Evolutionary conservation across 2,797 vertebrate species (phyloP).

Genomic region (Ctenopoma multispine): DNA sequence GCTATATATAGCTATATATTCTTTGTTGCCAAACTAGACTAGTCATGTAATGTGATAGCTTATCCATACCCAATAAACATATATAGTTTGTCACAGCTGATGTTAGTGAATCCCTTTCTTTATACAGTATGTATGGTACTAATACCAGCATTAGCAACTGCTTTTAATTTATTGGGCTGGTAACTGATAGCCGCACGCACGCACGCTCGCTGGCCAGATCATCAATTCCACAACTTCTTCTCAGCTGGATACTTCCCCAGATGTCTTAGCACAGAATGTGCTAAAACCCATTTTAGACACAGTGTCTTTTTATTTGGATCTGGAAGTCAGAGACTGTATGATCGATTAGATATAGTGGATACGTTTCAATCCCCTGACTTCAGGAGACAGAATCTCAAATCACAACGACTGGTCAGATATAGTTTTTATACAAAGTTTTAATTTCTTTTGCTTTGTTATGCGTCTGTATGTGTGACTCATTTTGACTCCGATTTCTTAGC

Average conservation of each 20-base stretch:
- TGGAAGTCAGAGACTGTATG: conserved; percentile 26
- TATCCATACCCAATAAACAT: not conserved
- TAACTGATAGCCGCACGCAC: conserved; percentile 3
- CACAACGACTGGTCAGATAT: conserved; percentile 8
- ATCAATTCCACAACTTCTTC: conserved; percentile 7
- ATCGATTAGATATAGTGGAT: conserved; percentile 34
- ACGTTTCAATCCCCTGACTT: conserved; percentile 10
- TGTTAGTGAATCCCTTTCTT: not conserved
- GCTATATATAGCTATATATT: not conserved
- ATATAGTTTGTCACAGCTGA: not conserved
- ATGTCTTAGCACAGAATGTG: conserved; percentile 19
- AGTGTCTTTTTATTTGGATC: conserved; percentile 20
- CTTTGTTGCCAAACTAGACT: not conserved
- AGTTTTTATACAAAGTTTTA: not conserved
- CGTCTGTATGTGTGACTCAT: not conserved
- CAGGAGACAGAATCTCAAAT: not conserved
- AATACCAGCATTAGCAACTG: not conserved
- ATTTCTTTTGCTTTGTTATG: not conserved
- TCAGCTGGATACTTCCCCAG: conserved; percentile 22
- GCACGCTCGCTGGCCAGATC: conserved; percentile 33
- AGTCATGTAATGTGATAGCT: not conserved
- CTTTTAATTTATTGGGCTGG: conserved; percentile 1
- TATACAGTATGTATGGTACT: not conserved
- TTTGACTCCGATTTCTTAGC: not conserved
- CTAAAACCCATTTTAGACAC: conserved; percentile 7